Evolutionary conservation across 2,797 vertebrate species (phyloP), one percentile per base, ranked within the genome.

Genomic region (Sorex maritimensis): DNA sequence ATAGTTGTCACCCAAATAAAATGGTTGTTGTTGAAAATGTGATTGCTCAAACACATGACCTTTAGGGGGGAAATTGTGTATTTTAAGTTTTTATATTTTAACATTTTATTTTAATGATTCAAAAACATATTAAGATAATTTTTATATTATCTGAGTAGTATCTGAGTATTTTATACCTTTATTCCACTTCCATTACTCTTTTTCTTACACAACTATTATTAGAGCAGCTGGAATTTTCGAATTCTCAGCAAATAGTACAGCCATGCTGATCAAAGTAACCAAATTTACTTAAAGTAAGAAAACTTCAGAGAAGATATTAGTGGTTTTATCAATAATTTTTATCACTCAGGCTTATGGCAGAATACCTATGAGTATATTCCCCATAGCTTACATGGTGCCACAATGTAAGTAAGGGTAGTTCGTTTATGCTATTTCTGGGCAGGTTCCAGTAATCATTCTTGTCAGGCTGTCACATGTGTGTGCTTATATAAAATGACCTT

Each of bases 401-500:
- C 55, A 88, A 44, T 73, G 67, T 90, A 19, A 49, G 44, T 41
- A 88, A 61, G 69, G 9, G 88, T 91, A 65, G 55, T 71, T 65
- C 49, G n/a, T 65, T 90, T 81, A 63, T n/a, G 23, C 68, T 65
- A 69, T 91, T 92, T 74, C 79, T 72, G 77, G 49, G 30, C 34
- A 71, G 44, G n/a, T 72, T 82, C 34, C 46, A 38, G 81, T 86
- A 69, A 73, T 75, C 52, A 28, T 86, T 46, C 74, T 79, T 93
- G 86, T 78, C 65, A 89, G 65, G 3, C 58, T 90, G 87, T 85
- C 80, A 63, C 14, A 14, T 23, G 52, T 63, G 6, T 84, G 11
- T 68, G 55, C 41, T 52, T 95, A 94, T 80, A 34, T 69, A 90
- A 74, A 26, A 46, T 85, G 44, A 58, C 69, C 73, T 87, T 74